Evolutionary conservation across 1,140 invertebrate species (phyloP).

Genomic region (Asobara japonica): DNA sequence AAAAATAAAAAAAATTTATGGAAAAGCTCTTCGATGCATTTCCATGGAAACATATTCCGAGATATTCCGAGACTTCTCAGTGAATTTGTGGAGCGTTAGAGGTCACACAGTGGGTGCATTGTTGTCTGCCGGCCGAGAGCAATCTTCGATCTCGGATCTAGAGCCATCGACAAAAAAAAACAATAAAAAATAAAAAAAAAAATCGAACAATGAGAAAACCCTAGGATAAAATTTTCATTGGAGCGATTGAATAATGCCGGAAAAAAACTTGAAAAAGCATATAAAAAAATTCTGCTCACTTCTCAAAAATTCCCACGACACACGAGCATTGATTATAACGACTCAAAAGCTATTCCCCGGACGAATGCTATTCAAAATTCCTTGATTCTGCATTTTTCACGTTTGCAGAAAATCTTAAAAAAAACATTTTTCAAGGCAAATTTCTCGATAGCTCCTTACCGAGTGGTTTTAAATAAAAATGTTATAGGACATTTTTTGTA

Average conservation of each 20-base stretch:
- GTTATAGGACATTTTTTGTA: too few species aligned
- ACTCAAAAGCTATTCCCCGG: too few species aligned
- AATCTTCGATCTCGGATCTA: neutral
- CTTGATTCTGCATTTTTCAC: too few species aligned
- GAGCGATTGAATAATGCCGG: neutral
- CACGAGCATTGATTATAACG: too few species aligned
- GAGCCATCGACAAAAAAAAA: conserved; percentile 7
- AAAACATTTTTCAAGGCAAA: too few species aligned
- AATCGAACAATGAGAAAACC: neutral
- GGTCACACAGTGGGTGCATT: conserved; percentile 52
- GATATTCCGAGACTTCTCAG: conserved; percentile 31
- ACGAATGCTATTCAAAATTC: too few species aligned
- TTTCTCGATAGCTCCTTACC: too few species aligned
- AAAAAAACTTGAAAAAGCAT: neutral
- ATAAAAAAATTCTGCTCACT: neutral
- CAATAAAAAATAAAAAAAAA: neutral
- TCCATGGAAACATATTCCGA: neutral
- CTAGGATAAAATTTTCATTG: neutral
- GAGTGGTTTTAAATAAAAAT: too few species aligned
- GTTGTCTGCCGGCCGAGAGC: conserved; percentile 47
- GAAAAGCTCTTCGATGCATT: too few species aligned
- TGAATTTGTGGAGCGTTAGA: conserved; percentile 48
- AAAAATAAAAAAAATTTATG: too few species aligned
- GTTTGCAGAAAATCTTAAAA: too few species aligned
- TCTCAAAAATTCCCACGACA: too few species aligned